Evolutionary conservation across 2,888 invertebrate species (phyloP).

Genomic region (Nephrotoma guestfalica): DNA sequence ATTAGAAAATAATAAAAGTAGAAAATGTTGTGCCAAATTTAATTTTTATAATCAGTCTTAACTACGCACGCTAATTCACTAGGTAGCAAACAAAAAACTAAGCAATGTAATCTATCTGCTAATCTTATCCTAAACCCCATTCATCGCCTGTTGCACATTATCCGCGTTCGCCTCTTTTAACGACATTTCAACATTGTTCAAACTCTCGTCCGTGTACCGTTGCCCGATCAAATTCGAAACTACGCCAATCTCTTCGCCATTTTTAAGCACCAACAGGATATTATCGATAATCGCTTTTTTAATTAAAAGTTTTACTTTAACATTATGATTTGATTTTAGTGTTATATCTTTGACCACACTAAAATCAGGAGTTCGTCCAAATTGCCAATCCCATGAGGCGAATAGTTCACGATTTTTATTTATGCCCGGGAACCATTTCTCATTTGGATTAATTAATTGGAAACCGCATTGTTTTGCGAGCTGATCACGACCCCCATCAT

Average conservation of each 20-base stretch:
- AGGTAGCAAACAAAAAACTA: neutral
- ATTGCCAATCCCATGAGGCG: conserved; percentile 76
- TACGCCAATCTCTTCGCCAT: conserved; percentile 27
- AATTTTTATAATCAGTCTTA: neutral
- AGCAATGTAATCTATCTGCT: conserved; percentile 16
- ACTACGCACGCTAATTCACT: neutral
- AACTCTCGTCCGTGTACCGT: conserved; percentile 27
- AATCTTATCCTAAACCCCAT: conserved; percentile 16
- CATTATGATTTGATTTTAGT: conserved; percentile 37
- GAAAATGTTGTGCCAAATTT: neutral
- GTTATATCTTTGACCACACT: conserved; percentile 38
- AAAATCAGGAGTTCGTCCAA: conserved; percentile 76
- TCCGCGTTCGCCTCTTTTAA: conserved; percentile 30
- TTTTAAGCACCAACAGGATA: conserved; percentile 25
- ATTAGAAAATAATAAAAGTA: neutral
- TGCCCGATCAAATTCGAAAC: conserved; percentile 27
- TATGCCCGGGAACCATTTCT: conserved; percentile 78
- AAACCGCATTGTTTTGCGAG: conserved; percentile 69
- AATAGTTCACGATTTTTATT: conserved; percentile 52
- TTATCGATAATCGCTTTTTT: conserved; percentile 30
- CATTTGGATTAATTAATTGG: conserved; percentile 71
- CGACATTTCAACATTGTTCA: conserved; percentile 27
- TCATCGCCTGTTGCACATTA: conserved; percentile 32
- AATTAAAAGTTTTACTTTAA: conserved; percentile 40
- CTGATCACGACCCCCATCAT: conserved; percentile 56